Base-by-base conservation (phyloP, 2,113 vertebrate genomes). In the Aplodontia rufa region DNA sequence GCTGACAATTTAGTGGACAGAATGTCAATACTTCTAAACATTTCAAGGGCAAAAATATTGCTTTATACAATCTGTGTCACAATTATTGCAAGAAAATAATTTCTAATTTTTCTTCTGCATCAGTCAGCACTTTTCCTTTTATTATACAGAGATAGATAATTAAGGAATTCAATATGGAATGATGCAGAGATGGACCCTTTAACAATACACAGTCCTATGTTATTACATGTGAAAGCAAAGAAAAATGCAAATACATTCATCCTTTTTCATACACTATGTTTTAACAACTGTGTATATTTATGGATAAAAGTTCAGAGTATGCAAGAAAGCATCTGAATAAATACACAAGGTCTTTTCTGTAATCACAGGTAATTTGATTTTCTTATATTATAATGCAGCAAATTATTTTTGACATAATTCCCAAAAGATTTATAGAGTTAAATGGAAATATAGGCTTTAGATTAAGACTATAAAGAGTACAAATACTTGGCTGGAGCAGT, bases 41-140 rank as follows among this genome's bases (percentile, higher is more conserved):
- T 99, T 99, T 98, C 98, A 99, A 98, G 98, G 99, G 98, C 98
- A 99, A 99, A 98, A 99, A 99, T 99, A 99, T 99, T 99, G 98
- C 99, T 98, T 99, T 99, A 99, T 99, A 98, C 98, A 98, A 98
- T 99, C 98, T 98, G 62, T 99, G 99, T 99, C 98, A 99, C 99
- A 99, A 99, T 99, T 99, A 99, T 99, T 99, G 98, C 98, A 99
- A 99, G 96, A 97, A 98, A 99, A 98, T 98, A 99, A 98, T 99
- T 98, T 98, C 98, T n/a, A 98, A 98, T 98, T 98, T 99, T 99
- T 98, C 98, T 99, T 97, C 98, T 99, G 98, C 98, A 98, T 98
- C 98, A 99, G 98, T 99, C 99, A 99, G 98, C 98, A 98, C 98
- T 99, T 99, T 98, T 97, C 60, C 96, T 95, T 98, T 98, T 97